Conservation (phyloP, 2,797 vertebrate species). For the Eleutherodactylus coqui region DNA sequence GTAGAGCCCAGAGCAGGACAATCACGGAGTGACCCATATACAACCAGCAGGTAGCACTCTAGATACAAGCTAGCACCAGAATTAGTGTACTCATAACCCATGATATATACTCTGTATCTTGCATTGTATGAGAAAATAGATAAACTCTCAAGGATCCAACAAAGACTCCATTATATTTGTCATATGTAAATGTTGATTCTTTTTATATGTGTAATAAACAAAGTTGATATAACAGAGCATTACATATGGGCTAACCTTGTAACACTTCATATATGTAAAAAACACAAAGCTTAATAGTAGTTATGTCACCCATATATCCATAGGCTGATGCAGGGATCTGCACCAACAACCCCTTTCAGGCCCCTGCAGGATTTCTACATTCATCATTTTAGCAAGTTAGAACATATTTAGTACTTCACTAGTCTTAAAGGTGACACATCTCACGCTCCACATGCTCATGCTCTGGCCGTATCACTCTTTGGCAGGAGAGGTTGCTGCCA, state of each 20-base stretch:
- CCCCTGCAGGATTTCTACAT: neutral
- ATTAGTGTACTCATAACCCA: neutral
- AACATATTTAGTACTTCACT: neutral
- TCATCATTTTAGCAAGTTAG: neutral
- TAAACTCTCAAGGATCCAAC: neutral
- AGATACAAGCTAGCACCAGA: constrained; percentile 26
- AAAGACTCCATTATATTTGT: neutral
- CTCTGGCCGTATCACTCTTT: neutral
- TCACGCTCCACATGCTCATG: neutral
- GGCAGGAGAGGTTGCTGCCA: neutral
- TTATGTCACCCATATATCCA: neutral
- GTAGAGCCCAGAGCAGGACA: no score
- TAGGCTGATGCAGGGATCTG: neutral
- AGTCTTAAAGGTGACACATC: neutral
- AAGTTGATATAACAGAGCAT: no score
- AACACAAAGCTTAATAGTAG: neutral
- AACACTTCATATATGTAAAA: neutral
- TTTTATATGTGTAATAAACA: neutral
- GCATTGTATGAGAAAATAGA: neutral
- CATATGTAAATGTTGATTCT: neutral
- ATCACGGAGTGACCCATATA: neutral
- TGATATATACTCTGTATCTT: neutral
- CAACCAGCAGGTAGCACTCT: constrained; percentile 46
- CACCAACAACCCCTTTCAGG: neutral
- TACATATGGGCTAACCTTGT: neutral